Base-by-base conservation (phyloP, 1,140 invertebrate species). In the Diachasma alloeum region DNA sequence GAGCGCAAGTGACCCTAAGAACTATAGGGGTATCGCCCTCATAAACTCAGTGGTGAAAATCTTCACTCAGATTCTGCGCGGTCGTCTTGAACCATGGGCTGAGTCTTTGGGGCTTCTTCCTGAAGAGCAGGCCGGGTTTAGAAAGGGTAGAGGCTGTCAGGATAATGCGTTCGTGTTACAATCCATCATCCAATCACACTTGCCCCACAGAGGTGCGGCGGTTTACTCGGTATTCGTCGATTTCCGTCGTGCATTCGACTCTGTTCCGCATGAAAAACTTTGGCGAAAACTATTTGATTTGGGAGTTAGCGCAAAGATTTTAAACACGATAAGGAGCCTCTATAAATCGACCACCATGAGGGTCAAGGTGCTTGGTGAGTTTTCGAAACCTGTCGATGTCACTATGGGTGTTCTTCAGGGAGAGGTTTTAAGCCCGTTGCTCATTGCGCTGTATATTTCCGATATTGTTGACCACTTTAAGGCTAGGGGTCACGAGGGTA, bases 91-190 rank as follows among this genome's bases (percentile, higher is more conserved):
- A 42, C 39, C 39, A 11, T 42, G 11, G 39, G 39, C 39, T 42
- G 39, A 42, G 39, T 5, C 48, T 53, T 15, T 5, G 68, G n/a
- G n/a, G 9, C 24, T 75, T 13, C 13, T 76, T 17, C 75, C 53
- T 1, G 68, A 76, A n/a, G n/a, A n/a, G n/a, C n/a, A n/a, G n/a
- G n/a, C n/a, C n/a, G n/a, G n/a, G n/a, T n/a, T n/a, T n/a, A 76
- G 75, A 53, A 53, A 39, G 8, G 17, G 73, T 10, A 70, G 68
- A 70, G 68, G 68, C 8, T 53, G 48, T 17, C 48, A 53, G n/a
- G 48, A 53, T 17, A 53, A 53, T n/a, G 48, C 17, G 1, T 70
- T 70, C 22, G 11, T n/a, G 3, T 39, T 37, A 8, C 68, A 70
- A 70, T n/a, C 68, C 1, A 36, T 31, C 1, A 70, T 70, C 2